A percentile compares a stretch with the other conserved stretches of the same genome.
These are phyloP conservation scores for Bothrops jararaca DNA, from an alignment of 2,113 vertebrate species.

Conservation along the genomic window DNA sequence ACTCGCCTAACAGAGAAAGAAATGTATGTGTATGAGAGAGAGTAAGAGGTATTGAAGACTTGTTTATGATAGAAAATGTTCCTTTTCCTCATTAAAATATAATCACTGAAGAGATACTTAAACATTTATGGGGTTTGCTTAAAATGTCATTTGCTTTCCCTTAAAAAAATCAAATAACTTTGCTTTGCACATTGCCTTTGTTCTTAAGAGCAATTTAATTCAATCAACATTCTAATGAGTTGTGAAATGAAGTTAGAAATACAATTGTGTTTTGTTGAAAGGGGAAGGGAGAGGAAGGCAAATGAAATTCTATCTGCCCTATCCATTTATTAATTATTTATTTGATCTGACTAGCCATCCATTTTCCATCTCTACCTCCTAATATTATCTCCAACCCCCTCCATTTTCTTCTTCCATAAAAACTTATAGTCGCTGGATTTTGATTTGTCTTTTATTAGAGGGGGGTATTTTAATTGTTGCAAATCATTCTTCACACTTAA, in stretches of 20 bases:
- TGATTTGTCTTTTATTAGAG: not conserved
- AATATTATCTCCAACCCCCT: slow-evolving; percentile 54
- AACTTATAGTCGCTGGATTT: not conserved
- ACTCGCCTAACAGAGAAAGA: slow-evolving; percentile 6
- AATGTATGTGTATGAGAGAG: slow-evolving; percentile 14
- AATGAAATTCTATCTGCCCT: not conserved
- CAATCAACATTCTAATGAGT: slow-evolving; percentile 81
- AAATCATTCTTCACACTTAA: not conserved
- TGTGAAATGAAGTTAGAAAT: slow-evolving; percentile 80
- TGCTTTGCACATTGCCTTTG: slow-evolving; percentile 33
- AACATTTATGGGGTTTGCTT: not conserved
- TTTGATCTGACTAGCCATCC: slow-evolving; percentile 8
- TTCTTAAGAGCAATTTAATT: slow-evolving; percentile 69
- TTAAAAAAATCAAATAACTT: not conserved
- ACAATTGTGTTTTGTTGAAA: slow-evolving; percentile 70
- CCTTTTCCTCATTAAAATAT: not conserved
- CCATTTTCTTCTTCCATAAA: not conserved
- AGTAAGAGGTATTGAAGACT: slow-evolving; percentile 18
- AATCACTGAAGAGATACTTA: slow-evolving; percentile 9
- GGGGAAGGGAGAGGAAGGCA: not conserved
- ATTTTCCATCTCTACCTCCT: slow-evolving; percentile 12
- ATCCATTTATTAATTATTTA: not conserved
- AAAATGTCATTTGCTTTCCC: not conserved
- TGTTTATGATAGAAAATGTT: slow-evolving; percentile 1
- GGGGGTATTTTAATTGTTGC: not conserved